Conservation (phyloP, 2,797 vertebrate genomes). For the Gastrophryne carolinensis region DNA sequence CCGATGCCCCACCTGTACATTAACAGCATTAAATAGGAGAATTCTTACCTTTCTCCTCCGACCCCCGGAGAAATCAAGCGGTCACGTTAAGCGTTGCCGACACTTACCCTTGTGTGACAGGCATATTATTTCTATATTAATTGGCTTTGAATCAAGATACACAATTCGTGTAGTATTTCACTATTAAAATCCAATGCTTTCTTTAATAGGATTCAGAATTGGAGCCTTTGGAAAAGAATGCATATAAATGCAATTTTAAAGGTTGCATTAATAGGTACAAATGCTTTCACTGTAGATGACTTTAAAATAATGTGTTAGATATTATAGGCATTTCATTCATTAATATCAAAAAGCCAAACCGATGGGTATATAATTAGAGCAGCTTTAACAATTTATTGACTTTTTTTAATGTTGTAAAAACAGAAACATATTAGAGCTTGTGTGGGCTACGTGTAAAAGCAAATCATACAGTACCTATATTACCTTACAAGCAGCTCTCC, state of each 20-base stretch:
- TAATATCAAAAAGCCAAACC: constrained; percentile 35
- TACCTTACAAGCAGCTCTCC: no score
- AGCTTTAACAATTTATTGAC: background rate
- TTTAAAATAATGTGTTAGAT: constrained; percentile 54
- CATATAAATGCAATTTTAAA: constrained; percentile 16
- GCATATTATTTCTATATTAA: constrained; percentile 34
- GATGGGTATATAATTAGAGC: constrained; percentile 24
- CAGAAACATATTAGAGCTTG: no score
- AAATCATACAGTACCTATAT: no score
- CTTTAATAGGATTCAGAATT: constrained; percentile 6
- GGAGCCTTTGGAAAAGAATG: constrained; percentile 4
- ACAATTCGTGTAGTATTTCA: constrained; percentile 17
- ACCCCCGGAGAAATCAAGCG: no score
- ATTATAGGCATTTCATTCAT: constrained; percentile 55
- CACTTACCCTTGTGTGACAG: no score
- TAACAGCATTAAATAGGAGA: no score
- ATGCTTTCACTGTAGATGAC: constrained; percentile 43
- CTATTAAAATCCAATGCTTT: constrained; percentile 33
- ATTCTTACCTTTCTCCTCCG: no score
- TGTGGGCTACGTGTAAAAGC: no score
- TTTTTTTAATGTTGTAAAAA: background rate
- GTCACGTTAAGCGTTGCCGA: no score
- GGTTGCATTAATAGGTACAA: constrained; percentile 40
- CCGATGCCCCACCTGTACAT: no score
- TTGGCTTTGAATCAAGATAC: constrained; percentile 19